phyloP scores from a whole-genome alignment of 2,888 invertebrate genomes.

The Iphiclides podalirius region DNA sequence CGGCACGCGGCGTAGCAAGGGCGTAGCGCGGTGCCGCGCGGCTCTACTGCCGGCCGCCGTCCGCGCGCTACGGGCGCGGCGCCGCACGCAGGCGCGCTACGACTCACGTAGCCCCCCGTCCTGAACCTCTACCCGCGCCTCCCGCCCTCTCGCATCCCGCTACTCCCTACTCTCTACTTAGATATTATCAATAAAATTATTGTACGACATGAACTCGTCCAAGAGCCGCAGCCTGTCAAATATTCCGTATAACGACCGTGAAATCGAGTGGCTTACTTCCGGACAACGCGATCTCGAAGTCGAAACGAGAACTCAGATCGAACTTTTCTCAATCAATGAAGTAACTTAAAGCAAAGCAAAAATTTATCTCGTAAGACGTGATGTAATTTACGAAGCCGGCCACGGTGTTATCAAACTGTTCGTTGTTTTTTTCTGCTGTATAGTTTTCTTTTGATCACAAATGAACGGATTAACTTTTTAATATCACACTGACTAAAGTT shows the following conservation, averaged over 20 bases:
- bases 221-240: constrained; percentile 55
- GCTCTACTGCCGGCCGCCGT: constrained; percentile 29
- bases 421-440: background rate
- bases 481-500: too few relatives aligned
- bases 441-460: constrained; percentile 3
- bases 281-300: constrained; percentile 1
- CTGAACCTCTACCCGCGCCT: constrained; percentile 33
- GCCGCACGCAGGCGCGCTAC: constrained; percentile 60
- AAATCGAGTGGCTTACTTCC: constrained; percentile 36
- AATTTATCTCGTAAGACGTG: constrained; percentile 8
- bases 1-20: constrained; percentile 41
- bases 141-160: constrained; percentile 64
- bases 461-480: constrained; percentile 1
- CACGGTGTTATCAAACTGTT: constrained; percentile 7
- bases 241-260: constrained; percentile 44
- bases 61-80: constrained; percentile 57
- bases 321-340: background rate
- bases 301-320: background rate
- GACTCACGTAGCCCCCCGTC: constrained; percentile 24
- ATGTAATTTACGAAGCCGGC: constrained; percentile 11
- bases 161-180: constrained; percentile 55
- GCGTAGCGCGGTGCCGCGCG: constrained; percentile 48
- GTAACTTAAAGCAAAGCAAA: constrained; percentile 7
- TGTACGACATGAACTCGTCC: constrained; percentile 64
- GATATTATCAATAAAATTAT: constrained; percentile 80